Conservation (phyloP, 2,797 vertebrate species). For the Miichthys miiuy region DNA sequence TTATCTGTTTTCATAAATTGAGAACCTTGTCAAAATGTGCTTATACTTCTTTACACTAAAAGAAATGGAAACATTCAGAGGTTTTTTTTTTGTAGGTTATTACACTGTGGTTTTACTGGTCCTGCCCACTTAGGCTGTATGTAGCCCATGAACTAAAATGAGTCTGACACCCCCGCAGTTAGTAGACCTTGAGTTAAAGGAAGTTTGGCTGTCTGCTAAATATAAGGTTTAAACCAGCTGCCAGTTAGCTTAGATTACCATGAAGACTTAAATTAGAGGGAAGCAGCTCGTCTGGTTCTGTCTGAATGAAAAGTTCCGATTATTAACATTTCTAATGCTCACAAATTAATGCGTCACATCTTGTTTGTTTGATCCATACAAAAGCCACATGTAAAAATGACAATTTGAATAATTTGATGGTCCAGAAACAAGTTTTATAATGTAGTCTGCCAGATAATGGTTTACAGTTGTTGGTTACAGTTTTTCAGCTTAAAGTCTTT, state of each 20-base stretch:
- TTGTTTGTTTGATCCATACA: not conserved
- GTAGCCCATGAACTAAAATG: too few species aligned
- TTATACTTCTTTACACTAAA: too few species aligned
- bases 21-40: too few species aligned
- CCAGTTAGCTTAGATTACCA: not conserved
- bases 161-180: too few species aligned
- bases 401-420: not conserved
- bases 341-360: too few species aligned
- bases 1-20: too few species aligned
- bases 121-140: too few species aligned
- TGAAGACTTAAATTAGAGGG: not conserved
- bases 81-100: too few species aligned
- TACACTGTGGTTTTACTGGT: too few species aligned
- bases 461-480: not conserved
- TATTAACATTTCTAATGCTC: not conserved
- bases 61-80: too few species aligned
- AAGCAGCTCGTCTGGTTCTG: not conserved
- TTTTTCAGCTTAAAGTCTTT: not conserved
- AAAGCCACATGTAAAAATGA: not conserved
- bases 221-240: not conserved
- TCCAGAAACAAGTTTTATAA: not conserved
- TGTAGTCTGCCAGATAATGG: not conserved
- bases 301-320: not conserved
- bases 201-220: not conserved
- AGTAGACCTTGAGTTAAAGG: not conserved